A percentile compares a stretch with the other conserved stretches of the same genome.
These are phyloP conservation scores for Ips typographus DNA, from an alignment of 1,140 invertebrate species.

Conservation along the genomic window DNA sequence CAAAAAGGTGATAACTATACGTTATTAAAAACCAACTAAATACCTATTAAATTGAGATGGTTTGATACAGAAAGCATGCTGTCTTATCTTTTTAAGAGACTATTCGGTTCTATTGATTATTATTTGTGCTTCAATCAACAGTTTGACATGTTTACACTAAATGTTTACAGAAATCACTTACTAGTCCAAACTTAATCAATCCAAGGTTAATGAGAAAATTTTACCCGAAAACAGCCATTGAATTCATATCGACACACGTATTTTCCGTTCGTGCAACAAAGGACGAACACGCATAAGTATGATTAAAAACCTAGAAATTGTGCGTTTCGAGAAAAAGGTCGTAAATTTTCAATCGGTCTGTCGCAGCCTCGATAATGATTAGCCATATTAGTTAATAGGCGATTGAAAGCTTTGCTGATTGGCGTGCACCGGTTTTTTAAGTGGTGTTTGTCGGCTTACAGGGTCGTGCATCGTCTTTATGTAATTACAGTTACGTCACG, in stretches of 20 bases:
- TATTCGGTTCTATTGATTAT: no score
- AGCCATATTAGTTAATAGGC: constrained; percentile 6
- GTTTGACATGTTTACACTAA: no score
- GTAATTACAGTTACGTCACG: not conserved
- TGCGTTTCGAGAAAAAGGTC: constrained; percentile 14
- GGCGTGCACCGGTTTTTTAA: not conserved
- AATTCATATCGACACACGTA: not conserved
- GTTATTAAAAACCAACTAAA: constrained; percentile 18
- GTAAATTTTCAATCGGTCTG: constrained; percentile 16
- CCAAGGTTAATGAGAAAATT: no score
- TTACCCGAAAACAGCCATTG: no score
- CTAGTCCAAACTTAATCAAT: no score
- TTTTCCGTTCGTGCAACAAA: constrained; percentile 4
- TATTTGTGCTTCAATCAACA: no score
- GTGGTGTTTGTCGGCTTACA: constrained; percentile 3
- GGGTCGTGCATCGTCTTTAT: not conserved
- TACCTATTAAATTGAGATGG: not conserved
- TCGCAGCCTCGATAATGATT: constrained; percentile 15
- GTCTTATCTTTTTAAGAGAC: not conserved
- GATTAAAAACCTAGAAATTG: constrained; percentile 6
- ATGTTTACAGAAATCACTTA: no score
- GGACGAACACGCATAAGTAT: not conserved
- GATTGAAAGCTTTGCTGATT: not conserved
- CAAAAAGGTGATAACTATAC: constrained; percentile 7
- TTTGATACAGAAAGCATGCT: not conserved